These are phyloP conservation scores for Upupa epops DNA, from an alignment of 2,113 vertebrate species.

Conservation along the genomic window DNA sequence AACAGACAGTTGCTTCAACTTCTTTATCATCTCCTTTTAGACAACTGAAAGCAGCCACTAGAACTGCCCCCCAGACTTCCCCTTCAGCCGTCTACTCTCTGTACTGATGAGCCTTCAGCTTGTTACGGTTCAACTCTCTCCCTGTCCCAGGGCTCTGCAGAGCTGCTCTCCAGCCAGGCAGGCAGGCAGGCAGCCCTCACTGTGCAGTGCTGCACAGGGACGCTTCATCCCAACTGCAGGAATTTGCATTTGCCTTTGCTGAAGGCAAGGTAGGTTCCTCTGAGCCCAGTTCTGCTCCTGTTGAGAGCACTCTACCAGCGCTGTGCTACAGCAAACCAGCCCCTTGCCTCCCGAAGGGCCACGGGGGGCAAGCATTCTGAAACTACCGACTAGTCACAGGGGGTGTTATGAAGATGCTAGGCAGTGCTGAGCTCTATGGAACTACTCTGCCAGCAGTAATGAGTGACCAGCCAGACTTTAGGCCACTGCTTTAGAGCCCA, in stretches of 20 bases:
- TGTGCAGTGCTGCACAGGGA: neutral
- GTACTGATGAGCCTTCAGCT: neutral
- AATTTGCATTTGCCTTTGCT: constrained; percentile 17
- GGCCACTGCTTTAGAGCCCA: neutral
- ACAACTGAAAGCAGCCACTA: neutral
- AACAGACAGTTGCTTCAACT: neutral
- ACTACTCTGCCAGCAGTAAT: neutral
- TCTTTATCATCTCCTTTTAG: neutral
- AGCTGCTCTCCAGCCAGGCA: neutral
- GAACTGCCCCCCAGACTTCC: neutral
- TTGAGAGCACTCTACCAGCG: neutral
- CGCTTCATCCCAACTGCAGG: neutral
- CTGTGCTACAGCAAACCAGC: neutral
- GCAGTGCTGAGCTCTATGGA: neutral
- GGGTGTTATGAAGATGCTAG: neutral
- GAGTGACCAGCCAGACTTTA: neutral
- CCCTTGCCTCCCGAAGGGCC: neutral
- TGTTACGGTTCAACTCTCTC: neutral
- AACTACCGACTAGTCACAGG: neutral
- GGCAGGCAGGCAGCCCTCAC: neutral
- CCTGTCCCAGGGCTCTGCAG: neutral
- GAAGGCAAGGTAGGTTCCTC: neutral
- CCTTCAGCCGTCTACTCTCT: neutral
- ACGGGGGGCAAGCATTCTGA: neutral
- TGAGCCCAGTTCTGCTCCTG: neutral